phyloP scores from a whole-genome alignment of 2,888 invertebrate genomes.

The Archips crataeganus region DNA sequence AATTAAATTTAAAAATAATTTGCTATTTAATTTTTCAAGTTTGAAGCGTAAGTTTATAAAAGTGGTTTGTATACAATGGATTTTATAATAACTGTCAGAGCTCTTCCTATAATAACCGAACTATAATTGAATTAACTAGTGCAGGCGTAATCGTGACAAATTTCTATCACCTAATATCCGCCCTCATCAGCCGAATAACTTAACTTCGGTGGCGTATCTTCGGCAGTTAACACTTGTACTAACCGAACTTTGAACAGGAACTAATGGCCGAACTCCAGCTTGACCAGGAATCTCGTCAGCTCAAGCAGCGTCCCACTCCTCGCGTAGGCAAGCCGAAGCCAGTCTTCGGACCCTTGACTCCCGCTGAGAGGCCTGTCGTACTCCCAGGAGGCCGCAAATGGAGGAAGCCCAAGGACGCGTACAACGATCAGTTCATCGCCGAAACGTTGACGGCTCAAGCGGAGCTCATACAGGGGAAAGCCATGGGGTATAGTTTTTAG shows the following conservation, averaged over 20 bases:
- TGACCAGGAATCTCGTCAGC: constrained; percentile 75
- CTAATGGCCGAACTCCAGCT: constrained; percentile 73
- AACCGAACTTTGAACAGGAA: constrained; percentile 53
- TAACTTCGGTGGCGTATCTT: too few species aligned
- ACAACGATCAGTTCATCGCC: constrained; percentile 95
- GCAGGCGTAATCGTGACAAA: too few species aligned
- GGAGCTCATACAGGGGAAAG: constrained; percentile 93
- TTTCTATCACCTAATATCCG: too few species aligned
- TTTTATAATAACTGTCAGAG: too few species aligned
- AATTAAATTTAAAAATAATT: too few species aligned
- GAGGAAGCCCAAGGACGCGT: constrained; percentile 94
- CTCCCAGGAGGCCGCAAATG: constrained; percentile 92
- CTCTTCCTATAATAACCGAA: too few species aligned
- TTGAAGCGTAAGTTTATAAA: too few species aligned
- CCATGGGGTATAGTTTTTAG: constrained; percentile 89
- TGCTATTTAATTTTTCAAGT: too few species aligned
- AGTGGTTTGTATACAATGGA: too few species aligned
- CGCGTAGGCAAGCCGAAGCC: constrained; percentile 70
- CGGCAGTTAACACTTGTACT: background rate
- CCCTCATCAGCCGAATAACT: too few species aligned
- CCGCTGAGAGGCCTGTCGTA: constrained; percentile 90
- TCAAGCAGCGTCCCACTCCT: constrained; percentile 81
- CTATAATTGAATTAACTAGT: too few species aligned
- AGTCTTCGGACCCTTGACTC: constrained; percentile 86
- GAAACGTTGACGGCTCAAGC: constrained; percentile 94